These are phyloP conservation scores for Dipus sagitta DNA, from an alignment of 2,797 vertebrate genomes.

Conservation along the genomic window DNA sequence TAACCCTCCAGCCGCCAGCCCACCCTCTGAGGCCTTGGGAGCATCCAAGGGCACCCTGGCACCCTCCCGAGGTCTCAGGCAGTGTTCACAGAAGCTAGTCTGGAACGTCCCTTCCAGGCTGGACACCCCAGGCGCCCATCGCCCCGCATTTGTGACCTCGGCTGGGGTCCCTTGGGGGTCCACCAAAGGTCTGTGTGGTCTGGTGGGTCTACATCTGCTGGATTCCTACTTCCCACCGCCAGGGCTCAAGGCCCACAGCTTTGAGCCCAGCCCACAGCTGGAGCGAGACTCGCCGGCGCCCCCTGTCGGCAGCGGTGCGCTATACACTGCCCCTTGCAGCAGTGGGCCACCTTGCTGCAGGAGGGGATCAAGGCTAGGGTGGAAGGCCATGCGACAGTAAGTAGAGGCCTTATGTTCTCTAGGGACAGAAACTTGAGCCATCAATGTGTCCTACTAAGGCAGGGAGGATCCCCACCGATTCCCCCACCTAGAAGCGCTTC, in stretches of 20 bases:
- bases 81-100: fast-evolving
- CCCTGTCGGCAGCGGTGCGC: conserved; percentile 66
- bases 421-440: background rate
- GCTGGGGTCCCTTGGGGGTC: too few relatives aligned
- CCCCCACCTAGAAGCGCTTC: background rate
- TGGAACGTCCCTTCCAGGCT: background rate
- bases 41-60: background rate
- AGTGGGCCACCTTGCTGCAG: fast-evolving
- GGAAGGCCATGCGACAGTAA: background rate
- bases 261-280: background rate
- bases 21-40: conserved; percentile 74
- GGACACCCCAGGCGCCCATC: fast-evolving
- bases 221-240: background rate
- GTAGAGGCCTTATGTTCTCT: background rate
- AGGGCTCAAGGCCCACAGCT: fast-evolving
- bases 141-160: too few relatives aligned
- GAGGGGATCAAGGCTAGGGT: background rate
- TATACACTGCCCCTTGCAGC: background rate
- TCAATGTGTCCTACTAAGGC: background rate
- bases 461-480: background rate
- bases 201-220: background rate
- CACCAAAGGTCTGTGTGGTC: too few relatives aligned
- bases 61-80: background rate
- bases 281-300: conserved; percentile 44
- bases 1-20: conserved; percentile 85